A percentile compares a stretch with the other conserved stretches of the same genome.
Evolutionary conservation across 2,888 invertebrate genomes (phyloP).

Genomic region (Philonicus albiceps): DNA sequence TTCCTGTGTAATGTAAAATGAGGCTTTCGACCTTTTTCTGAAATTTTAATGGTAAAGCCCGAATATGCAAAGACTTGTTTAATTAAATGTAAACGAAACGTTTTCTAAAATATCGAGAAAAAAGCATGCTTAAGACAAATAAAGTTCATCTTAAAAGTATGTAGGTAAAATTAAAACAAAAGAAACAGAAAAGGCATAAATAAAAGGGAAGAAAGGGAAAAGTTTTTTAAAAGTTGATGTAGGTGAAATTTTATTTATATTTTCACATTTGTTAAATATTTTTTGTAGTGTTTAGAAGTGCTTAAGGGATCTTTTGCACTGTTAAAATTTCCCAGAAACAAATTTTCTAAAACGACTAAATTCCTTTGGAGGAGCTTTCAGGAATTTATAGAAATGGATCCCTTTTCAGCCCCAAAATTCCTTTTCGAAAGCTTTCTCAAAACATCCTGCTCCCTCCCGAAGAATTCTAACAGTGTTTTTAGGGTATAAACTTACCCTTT

Average conservation of each 20-base stretch:
- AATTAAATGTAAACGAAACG: no score
- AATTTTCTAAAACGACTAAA: background rate
- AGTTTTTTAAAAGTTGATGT: no score
- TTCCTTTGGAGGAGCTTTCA: background rate
- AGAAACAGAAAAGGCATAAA: no score
- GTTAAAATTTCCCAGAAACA: background rate
- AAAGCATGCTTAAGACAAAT: no score
- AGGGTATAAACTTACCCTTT: conserved; percentile 53
- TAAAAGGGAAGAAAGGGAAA: no score
- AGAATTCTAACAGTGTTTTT: background rate
- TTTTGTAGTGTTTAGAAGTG: background rate
- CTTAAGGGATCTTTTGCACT: background rate
- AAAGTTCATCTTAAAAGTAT: no score
- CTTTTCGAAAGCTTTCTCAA: background rate
- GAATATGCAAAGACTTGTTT: no score
- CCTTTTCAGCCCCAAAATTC: background rate
- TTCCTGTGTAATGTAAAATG: background rate
- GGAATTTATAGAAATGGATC: background rate
- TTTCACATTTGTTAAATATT: background rate
- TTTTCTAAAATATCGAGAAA: no score
- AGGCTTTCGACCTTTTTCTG: background rate
- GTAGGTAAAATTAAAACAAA: no score
- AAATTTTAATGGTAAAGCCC: no score
- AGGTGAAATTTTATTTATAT: no score
- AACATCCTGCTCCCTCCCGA: background rate